These are phyloP conservation scores for Heteromurus nitidus DNA, from an alignment of 2,888 invertebrate species.

Conservation along the genomic window DNA sequence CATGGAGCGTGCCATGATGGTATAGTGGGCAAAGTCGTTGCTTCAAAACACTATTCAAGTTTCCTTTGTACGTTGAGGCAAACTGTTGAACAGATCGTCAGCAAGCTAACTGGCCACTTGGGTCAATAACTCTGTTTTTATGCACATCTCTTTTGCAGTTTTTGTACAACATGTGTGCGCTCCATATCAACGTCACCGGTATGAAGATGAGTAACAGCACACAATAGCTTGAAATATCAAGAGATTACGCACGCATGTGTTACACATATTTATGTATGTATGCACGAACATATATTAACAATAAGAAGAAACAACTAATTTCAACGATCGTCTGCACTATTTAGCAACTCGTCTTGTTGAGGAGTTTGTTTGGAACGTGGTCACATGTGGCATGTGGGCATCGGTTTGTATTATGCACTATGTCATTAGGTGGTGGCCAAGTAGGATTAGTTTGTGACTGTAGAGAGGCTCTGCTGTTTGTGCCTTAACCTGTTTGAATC, in stretches of 20 bases:
- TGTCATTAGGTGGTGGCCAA: background rate
- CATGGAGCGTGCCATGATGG: conserved; percentile 64
- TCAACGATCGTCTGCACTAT: background rate
- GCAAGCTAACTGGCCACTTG: background rate
- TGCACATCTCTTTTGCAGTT: background rate
- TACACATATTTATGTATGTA: background rate
- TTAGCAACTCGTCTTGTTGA: background rate
- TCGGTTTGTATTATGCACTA: background rate
- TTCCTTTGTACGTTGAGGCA: background rate
- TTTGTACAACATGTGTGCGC: background rate
- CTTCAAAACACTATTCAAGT: background rate
- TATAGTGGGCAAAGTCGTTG: conserved; percentile 6
- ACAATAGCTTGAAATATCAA: background rate
- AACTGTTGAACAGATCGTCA: background rate
- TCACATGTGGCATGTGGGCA: conserved; percentile 39
- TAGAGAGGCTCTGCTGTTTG: background rate
- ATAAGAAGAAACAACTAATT: background rate
- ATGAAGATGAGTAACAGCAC: background rate
- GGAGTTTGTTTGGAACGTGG: conserved; percentile 30
- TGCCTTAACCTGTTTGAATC: conserved; percentile 19
- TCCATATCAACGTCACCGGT: background rate
- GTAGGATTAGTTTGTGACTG: background rate
- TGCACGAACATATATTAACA: too few species aligned
- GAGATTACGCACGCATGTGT: too few species aligned
- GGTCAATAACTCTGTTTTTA: conserved; percentile 40